Percentiles rank a stretch among this genome's conserved stretches.
phyloP scores from a whole-genome alignment of 2,113 vertebrate species.

The Callospermophilus lateralis region DNA sequence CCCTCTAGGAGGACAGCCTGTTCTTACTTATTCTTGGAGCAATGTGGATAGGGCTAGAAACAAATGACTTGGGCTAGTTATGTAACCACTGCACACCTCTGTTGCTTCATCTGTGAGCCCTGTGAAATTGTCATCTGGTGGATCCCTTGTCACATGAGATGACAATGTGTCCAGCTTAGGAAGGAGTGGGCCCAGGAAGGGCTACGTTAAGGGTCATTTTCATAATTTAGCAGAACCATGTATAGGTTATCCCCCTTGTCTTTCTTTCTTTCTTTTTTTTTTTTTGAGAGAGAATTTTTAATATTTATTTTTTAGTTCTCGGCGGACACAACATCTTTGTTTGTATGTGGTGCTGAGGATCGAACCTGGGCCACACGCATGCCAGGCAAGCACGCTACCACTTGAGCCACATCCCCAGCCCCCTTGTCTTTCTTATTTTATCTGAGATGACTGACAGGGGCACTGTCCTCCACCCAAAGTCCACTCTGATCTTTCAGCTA shows the following conservation, averaged over 20 bases:
- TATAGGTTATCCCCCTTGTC: background rate
- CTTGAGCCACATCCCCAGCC: no score
- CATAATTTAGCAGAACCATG: background rate
- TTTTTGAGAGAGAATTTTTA: no score
- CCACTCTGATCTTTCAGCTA: background rate
- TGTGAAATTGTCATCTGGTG: rapidly evolving
- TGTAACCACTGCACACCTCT: background rate
- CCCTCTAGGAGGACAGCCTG: background rate
- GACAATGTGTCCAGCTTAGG: background rate
- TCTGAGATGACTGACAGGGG: background rate
- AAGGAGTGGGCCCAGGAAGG: background rate
- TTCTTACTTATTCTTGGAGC: background rate
- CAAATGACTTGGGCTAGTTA: no score
- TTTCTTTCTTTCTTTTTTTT: no score
- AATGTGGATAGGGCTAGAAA: background rate
- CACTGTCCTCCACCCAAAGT: no score
- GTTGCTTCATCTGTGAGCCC: background rate
- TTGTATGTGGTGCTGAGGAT: no score
- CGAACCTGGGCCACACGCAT: no score
- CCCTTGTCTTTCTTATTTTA: background rate
- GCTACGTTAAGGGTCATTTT: background rate
- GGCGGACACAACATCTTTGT: no score
- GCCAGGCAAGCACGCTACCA: no score
- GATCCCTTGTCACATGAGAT: background rate
- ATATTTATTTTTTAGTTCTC: no score